Conservation (phyloP, 1,140 invertebrate genomes). For the Panagrolaimus sp. region DNA sequence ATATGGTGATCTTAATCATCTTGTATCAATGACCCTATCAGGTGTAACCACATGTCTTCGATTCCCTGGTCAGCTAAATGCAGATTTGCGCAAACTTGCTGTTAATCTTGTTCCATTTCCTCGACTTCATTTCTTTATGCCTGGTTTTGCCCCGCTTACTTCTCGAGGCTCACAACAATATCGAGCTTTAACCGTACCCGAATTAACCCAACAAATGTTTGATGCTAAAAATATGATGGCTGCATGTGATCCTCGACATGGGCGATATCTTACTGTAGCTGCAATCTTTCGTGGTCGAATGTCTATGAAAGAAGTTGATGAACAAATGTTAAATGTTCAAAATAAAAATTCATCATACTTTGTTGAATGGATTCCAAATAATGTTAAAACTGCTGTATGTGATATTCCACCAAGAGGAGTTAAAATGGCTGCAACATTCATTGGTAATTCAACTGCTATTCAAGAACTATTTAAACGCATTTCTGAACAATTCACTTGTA, state of each 20-base stretch:
- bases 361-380: constrained; percentile 70
- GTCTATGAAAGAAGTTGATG: constrained; percentile 66
- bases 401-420: constrained; percentile 64
- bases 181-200: constrained; percentile 75
- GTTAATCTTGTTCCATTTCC: constrained; percentile 94
- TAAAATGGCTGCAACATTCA: constrained; percentile 64
- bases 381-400: constrained; percentile 69
- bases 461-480: constrained; percentile 74
- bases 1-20: constrained; percentile 70
- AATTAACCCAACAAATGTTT: constrained; percentile 78
- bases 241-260: constrained; percentile 75
- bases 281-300: constrained; percentile 84
- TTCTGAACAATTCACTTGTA: constrained; percentile 66
- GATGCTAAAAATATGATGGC: constrained; percentile 80
- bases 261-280: constrained; percentile 83
- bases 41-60: constrained; percentile 71
- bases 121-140: constrained; percentile 90
- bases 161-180: constrained; percentile 73
- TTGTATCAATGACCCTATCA: constrained; percentile 74
- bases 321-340: constrained; percentile 66
- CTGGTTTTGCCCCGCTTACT: constrained; percentile 84
- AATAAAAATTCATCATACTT: constrained; percentile 67
- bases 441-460: constrained; percentile 68
- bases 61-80: constrained; percentile 65
- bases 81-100: constrained; percentile 84